Base-by-base conservation (phyloP, 2,888 invertebrate genomes). In the Meganola albula region DNA sequence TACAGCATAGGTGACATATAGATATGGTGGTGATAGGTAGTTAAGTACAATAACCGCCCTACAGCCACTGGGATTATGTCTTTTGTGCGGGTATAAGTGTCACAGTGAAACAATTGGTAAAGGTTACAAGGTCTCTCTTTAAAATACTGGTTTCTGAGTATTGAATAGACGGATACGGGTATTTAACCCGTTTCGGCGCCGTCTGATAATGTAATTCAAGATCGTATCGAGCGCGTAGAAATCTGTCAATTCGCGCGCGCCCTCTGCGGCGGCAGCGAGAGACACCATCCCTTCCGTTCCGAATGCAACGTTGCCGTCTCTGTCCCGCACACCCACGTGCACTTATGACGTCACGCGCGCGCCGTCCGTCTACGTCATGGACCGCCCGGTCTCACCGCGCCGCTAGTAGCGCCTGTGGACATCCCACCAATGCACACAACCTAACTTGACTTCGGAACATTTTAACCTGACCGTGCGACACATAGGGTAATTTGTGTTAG, bases 211-310 rank as follows among this genome's bases (percentile, higher is more conserved):
- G 66, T 69, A 63, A 72, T 74, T 70, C 72, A 64, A 77, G 78
- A 78, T 77, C 63, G 76, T 79, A 80, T 80, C 74, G 78, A 79
- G 70, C 78, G 79, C 63, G 73, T 65, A 67, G 68, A 74, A 70
- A 74, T 72, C 74, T 75, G 76, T 76, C 71, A 76, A 73, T 73
- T 74, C 70, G 74, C 70, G 74, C 68, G 74, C 75, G 60, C 74
- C 71, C 73, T 66, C 58, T 58, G 61, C 59, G 53, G 57, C 44
- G 51, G 42, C 47, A 56, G 52, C 31, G 38, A 40, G 48, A n/a
- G 51, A 41, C 48, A 48, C 45, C 31, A 55, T 57, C 58, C 44
- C 63, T 57, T 58, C 54, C 46, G 48, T 36, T 34, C 55, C 53
- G 50, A n/a, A n/a, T 51, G 48, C 31, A 22, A 35, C 54, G 44